These are phyloP conservation scores for Ibycter americanus DNA, from an alignment of 2,797 vertebrate species.

Conservation along the genomic window DNA sequence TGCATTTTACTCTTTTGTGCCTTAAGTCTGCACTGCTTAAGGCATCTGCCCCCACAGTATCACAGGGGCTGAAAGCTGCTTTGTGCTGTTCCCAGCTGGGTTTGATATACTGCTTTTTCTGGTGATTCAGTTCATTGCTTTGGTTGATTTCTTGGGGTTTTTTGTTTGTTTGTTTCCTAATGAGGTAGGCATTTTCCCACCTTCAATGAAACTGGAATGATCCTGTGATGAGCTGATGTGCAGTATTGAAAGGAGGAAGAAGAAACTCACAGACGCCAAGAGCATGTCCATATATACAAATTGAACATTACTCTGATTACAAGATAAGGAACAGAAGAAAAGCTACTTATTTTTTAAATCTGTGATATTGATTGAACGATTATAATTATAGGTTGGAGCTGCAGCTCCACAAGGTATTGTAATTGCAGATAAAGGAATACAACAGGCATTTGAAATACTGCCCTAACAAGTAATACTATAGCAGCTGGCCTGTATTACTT, in stretches of 20 bases:
- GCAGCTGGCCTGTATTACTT: conserved; percentile 9
- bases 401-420: background rate
- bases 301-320: background rate
- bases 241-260: background rate
- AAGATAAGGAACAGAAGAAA: conserved; percentile 7
- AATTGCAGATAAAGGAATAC: background rate
- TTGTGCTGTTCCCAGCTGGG: background rate
- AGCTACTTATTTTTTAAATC: background rate
- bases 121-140: background rate
- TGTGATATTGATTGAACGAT: conserved; percentile 17
- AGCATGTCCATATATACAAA: background rate
- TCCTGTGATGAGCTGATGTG: background rate
- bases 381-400: background rate
- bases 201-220: background rate
- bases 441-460: conserved; percentile 16
- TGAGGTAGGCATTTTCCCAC: background rate
- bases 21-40: background rate
- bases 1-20: background rate
- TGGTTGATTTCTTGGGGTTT: too few species aligned
- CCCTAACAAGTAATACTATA: background rate
- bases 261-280: background rate
- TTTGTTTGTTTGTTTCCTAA: background rate
- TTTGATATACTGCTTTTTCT: background rate
- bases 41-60: background rate
- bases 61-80: background rate